These are phyloP conservation scores for Sinocyclocheilus anophthalmus DNA, from an alignment of 2,113 vertebrate genomes.

Conservation along the genomic window DNA sequence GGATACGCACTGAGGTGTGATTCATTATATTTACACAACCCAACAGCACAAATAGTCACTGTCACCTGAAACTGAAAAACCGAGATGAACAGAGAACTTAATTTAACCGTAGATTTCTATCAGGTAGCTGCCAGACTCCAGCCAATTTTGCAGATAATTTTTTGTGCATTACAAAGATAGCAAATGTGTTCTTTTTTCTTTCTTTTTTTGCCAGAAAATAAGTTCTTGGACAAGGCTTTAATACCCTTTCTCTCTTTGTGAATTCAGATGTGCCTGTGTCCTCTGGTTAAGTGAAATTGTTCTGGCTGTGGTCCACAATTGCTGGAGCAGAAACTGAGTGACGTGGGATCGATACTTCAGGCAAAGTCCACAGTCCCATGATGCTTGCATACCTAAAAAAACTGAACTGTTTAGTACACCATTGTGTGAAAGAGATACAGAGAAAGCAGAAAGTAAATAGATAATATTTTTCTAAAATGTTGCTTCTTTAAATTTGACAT, in stretches of 20 bases:
- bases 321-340: neutral
- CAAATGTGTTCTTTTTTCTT: neutral
- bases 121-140: neutral
- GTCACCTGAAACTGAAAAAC: neutral
- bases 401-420: neutral
- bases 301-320: neutral
- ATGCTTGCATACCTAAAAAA: neutral
- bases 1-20: neutral
- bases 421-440: neutral
- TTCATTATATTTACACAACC: neutral
- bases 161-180: neutral
- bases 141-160: neutral
- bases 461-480: slow-evolving; percentile 9
- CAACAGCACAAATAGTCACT: neutral
- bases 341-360: neutral
- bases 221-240: neutral
- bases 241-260: neutral
- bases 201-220: neutral
- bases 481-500: neutral
- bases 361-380: neutral
- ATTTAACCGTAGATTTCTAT: neutral
- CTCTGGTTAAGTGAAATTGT: neutral
- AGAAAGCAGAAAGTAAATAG: neutral
- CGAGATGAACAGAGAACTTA: neutral
- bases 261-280: neutral